Evolutionary conservation across 1,140 invertebrate genomes (phyloP).

Genomic region (Rhagoletis zephyria): DNA sequence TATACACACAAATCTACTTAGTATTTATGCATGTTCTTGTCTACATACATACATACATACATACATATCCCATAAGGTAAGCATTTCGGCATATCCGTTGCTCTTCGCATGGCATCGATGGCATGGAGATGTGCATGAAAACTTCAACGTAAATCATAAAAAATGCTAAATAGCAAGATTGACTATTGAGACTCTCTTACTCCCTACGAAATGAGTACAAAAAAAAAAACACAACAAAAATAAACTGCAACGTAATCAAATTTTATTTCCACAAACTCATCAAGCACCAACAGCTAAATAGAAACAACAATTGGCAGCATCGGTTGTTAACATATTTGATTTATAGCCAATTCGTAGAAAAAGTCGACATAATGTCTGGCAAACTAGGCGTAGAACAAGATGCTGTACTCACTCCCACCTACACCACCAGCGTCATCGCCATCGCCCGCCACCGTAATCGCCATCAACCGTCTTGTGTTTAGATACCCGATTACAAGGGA

Average conservation of each 20-base stretch:
- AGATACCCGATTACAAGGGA: conserved; percentile 36
- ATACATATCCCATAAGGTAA: not conserved
- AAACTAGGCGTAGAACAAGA: conserved; percentile 3
- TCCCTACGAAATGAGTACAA: not conserved
- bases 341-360: conserved; percentile 70
- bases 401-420: not conserved
- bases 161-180: not conserved
- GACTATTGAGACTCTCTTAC: not conserved
- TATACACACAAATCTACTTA: not conserved
- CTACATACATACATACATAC: not conserved
- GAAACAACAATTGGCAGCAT: conserved; percentile 57
- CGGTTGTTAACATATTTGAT: conserved; percentile 62
- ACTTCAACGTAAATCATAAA: conserved; percentile 27
- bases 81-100: not conserved
- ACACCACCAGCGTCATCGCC: not conserved
- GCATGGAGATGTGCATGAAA: not conserved
- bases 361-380: conserved; percentile 72
- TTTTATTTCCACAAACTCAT: conserved; percentile 63
- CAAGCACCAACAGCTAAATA: not conserved
- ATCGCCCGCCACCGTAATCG: no score
- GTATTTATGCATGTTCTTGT: not conserved
- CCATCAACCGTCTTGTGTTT: not conserved
- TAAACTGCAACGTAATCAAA: conserved; percentile 52
- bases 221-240: not conserved
- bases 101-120: not conserved